phyloP scores from a whole-genome alignment of 1,140 invertebrate species.

The Ericerus pela region DNA sequence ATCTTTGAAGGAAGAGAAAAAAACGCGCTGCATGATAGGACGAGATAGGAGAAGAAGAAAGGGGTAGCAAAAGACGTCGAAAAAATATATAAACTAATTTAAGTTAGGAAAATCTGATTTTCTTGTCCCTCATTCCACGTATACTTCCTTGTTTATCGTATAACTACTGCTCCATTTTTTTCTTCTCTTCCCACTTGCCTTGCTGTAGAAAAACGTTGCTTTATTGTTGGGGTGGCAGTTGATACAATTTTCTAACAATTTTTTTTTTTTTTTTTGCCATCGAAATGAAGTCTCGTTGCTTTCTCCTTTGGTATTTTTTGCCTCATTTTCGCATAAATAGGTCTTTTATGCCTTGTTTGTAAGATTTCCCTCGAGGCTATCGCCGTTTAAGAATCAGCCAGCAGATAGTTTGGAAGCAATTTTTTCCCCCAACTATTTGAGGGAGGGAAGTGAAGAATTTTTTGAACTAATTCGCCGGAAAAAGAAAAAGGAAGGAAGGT shows the following conservation, averaged over 20 bases:
- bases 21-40: not conserved
- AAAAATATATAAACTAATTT: constrained; percentile 12
- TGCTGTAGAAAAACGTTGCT: constrained; percentile 7
- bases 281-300: not conserved
- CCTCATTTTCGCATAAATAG: constrained; percentile 10
- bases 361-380: constrained; percentile 7
- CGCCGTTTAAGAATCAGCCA: no score
- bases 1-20: no score
- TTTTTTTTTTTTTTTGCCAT: not conserved
- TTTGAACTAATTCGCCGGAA: no score
- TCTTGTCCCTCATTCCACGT: not conserved
- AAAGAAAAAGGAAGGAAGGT: no score
- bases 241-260: constrained; percentile 3
- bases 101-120: constrained; percentile 8
- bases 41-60: no score
- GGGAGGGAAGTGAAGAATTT: no score
- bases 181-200: no score
- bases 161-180: not conserved
- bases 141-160: not conserved
- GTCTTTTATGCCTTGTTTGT: constrained; percentile 12
- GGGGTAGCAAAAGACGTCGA: no score
- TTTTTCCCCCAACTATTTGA: no score
- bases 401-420: no score
- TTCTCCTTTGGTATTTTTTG: not conserved
- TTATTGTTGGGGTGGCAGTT: constrained; percentile 6